These are phyloP conservation scores for Caenorhabditis remanei DNA, from an alignment of 1,140 invertebrate genomes.

Conservation along the genomic window DNA sequence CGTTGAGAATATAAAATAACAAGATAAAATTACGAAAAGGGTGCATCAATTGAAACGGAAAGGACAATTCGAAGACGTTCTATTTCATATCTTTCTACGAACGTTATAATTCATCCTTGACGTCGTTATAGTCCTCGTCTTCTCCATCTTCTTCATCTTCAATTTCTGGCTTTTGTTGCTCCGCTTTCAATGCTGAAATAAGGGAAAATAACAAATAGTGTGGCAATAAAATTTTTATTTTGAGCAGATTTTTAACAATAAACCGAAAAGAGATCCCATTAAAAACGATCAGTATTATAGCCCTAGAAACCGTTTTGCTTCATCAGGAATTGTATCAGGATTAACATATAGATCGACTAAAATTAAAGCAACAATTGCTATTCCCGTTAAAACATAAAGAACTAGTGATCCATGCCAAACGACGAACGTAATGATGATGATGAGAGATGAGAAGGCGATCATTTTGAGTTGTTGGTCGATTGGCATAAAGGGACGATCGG, in stretches of 20 bases:
- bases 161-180: conserved; percentile 46
- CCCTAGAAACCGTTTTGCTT: conserved; percentile 61
- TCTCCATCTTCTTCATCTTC: conserved; percentile 55
- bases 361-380: conserved; percentile 66
- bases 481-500: conserved; percentile 60
- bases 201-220: neutral
- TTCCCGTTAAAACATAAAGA: conserved; percentile 63
- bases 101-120: conserved; percentile 38
- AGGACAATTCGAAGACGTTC: neutral
- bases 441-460: conserved; percentile 70
- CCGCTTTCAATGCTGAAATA: conserved; percentile 48
- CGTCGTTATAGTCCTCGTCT: conserved; percentile 16
- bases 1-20: too few relatives aligned
- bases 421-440: conserved; percentile 70
- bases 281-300: neutral
- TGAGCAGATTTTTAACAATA: neutral
- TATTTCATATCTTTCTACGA: too few relatives aligned
- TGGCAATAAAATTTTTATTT: conserved; percentile 5
- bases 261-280: neutral
- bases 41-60: conserved; percentile 28
- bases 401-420: conserved; percentile 68
- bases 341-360: conserved; percentile 69
- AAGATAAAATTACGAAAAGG: neutral
- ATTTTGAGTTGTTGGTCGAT: conserved; percentile 71
- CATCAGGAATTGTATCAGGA: conserved; percentile 68